A percentile compares a stretch with the other conserved stretches of the same genome.
phyloP scores from a whole-genome alignment of 2,797 vertebrate genomes.

The Melanogrammus aeglefinus region DNA sequence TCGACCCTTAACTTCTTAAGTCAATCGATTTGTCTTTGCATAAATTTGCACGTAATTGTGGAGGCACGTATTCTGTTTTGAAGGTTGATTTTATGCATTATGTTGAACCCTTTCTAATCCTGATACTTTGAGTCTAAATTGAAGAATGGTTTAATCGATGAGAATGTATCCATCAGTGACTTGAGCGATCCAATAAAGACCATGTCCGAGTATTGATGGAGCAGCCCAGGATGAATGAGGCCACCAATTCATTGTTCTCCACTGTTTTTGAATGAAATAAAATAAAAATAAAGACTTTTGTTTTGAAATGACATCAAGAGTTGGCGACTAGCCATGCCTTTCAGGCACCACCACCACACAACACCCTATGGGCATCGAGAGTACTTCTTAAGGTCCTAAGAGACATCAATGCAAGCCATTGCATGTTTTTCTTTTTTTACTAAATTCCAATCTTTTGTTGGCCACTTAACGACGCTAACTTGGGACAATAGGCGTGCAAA shows the following conservation, averaged over 20 bases:
- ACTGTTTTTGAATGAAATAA: neutral
- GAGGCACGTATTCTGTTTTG: neutral
- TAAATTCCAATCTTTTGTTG: neutral
- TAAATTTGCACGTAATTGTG: neutral
- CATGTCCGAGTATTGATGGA: neutral
- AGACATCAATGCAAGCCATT: too few relatives aligned
- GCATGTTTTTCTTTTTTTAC: too few relatives aligned
- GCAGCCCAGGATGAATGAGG: neutral
- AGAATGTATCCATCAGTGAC: neutral
- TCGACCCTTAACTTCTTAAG: neutral
- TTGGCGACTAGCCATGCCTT: neutral
- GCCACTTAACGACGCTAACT: neutral
- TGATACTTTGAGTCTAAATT: neutral
- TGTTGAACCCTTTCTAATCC: neutral
- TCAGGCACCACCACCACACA: neutral
- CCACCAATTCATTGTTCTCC: neutral
- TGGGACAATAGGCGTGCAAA: neutral
- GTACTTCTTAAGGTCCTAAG: too few relatives aligned
- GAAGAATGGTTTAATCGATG: neutral
- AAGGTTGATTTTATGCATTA: neutral
- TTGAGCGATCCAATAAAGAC: neutral
- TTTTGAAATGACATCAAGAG: neutral
- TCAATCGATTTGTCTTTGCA: neutral
- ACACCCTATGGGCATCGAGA: neutral
- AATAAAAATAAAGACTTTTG: neutral